A percentile compares a stretch with the other conserved stretches of the same genome.
phyloP scores from a whole-genome alignment of 2,797 vertebrate species.

The Pseudochirops corinnae region DNA sequence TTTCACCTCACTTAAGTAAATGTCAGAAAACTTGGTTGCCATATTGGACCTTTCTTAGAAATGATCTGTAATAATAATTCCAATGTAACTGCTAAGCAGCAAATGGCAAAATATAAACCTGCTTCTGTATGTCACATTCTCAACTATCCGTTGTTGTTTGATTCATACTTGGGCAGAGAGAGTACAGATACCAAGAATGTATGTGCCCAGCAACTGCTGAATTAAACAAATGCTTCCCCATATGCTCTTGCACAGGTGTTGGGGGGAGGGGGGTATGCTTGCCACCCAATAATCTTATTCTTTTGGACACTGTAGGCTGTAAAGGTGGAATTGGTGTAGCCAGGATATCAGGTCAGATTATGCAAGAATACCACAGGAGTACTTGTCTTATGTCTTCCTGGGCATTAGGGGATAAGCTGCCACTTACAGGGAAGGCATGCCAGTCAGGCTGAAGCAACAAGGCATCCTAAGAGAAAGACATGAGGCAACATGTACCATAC shows the following conservation, averaged over 20 bases:
- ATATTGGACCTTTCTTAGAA: slow-evolving; percentile 17
- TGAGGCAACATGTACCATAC: background rate
- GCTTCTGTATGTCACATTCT: background rate
- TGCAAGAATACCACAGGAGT: background rate
- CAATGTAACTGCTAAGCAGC: background rate
- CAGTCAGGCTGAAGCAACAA: background rate
- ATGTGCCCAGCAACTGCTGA: slow-evolving; percentile 50
- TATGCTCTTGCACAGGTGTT: slow-evolving; percentile 57
- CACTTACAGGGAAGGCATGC: background rate
- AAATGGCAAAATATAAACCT: slow-evolving; percentile 9
- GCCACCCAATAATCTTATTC: slow-evolving; percentile 26
- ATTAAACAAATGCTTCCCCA: slow-evolving; percentile 55
- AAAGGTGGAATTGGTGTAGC: slow-evolving; percentile 6
- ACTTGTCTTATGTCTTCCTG: background rate
- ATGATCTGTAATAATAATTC: slow-evolving; percentile 47
- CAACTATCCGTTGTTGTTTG: background rate
- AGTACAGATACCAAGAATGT: slow-evolving; percentile 29
- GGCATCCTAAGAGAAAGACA: background rate
- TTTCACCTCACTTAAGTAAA: background rate
- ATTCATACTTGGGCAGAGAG: slow-evolving; percentile 39
- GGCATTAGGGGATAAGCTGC: background rate
- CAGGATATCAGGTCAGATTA: background rate
- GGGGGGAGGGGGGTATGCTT: slow-evolving; percentile 29
- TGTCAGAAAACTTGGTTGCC: slow-evolving; percentile 3
- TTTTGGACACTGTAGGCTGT: background rate